Conservation (phyloP, 1,140 invertebrate species). For the Panulirus ornatus region DNA sequence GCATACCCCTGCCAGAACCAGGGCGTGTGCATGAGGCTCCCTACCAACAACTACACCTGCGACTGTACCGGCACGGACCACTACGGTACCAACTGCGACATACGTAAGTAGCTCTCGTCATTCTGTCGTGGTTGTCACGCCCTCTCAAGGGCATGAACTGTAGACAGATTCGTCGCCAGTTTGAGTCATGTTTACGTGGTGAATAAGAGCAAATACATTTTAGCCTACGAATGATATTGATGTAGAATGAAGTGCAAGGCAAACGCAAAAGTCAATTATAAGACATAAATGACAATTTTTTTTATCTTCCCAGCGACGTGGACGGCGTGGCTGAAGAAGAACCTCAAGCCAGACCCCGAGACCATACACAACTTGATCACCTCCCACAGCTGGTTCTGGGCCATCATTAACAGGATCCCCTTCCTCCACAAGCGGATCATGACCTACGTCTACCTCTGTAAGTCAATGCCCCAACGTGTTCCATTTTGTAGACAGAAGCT, state of each 20-base stretch:
- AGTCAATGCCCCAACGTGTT: slow-evolving; percentile 69
- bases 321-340: slow-evolving; percentile 75
- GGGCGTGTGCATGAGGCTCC: slow-evolving; percentile 77
- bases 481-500: no score
- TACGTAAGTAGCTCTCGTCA: slow-evolving; percentile 76
- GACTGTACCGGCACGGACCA: slow-evolving; percentile 77
- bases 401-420: slow-evolving; percentile 76
- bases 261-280: no score
- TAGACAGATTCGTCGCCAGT: background rate
- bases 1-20: slow-evolving; percentile 78
- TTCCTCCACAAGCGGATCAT: slow-evolving; percentile 76
- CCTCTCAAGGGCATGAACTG: no score
- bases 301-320: slow-evolving; percentile 76
- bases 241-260: no score
- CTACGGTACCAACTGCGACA: slow-evolving; percentile 77
- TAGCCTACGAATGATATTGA: no score
- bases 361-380: slow-evolving; percentile 76
- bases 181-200: no score
- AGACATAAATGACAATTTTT: no score
- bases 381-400: slow-evolving; percentile 77
- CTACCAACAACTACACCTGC: slow-evolving; percentile 77
- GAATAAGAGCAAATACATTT: no score
- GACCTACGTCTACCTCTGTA: slow-evolving; percentile 77
- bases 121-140: no score
- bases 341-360: slow-evolving; percentile 76